Evolutionary conservation across 2,113 vertebrate genomes (phyloP).

Genomic region (Pao palembangensis): DNA sequence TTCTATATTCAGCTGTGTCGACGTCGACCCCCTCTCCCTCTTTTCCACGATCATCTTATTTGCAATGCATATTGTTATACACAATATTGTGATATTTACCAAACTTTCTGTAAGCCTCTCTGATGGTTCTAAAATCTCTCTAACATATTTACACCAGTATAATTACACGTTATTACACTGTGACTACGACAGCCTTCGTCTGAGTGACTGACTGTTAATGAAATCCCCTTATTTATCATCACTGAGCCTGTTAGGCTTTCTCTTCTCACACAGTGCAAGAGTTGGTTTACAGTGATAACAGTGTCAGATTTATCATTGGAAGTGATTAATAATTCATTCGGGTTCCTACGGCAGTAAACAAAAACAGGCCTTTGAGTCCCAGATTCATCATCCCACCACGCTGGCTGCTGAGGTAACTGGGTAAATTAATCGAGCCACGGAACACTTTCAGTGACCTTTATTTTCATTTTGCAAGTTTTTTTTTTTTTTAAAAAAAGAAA

Average conservation of each 20-base stretch:
- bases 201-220: background rate
- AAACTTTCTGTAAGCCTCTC: background rate
- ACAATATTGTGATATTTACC: background rate
- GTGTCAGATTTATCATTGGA: background rate
- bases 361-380: background rate
- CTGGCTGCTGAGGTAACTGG: too few relatives aligned
- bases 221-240: background rate
- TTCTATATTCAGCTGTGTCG: constrained; percentile 13
- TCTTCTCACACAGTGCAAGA: background rate
- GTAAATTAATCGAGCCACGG: too few relatives aligned
- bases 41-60: too few relatives aligned
- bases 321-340: background rate
- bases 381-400: background rate
- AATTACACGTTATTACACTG: background rate
- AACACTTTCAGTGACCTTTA: too few relatives aligned
- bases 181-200: background rate
- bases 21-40: constrained; percentile 10
- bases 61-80: background rate
- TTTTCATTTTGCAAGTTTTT: too few relatives aligned
- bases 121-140: background rate
- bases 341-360: background rate
- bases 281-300: background rate
- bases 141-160: background rate
- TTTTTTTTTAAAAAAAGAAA: too few relatives aligned
- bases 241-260: background rate